Conservation (phyloP, 2,888 invertebrate genomes). For the Globia sparganii region DNA sequence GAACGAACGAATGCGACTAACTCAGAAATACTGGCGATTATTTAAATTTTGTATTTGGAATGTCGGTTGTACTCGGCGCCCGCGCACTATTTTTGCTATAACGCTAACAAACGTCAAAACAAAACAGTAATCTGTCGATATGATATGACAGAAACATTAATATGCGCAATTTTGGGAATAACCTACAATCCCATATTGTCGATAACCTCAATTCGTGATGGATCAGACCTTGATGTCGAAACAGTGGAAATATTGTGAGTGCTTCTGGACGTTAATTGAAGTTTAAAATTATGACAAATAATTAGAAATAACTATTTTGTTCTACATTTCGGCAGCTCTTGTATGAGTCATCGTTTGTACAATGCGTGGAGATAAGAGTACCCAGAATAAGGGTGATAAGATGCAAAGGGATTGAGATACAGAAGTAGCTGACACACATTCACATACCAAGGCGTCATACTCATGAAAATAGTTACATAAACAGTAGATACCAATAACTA, state of each 20-base stretch:
- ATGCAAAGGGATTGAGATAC: constrained; percentile 3
- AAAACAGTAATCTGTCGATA: constrained; percentile 55
- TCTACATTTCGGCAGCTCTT: constrained; percentile 32
- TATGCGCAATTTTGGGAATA: constrained; percentile 39
- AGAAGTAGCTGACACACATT: background rate
- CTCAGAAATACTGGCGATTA: constrained; percentile 62
- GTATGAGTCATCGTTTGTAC: constrained; percentile 2
- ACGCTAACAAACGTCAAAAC: constrained; percentile 61
- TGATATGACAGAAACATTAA: constrained; percentile 53
- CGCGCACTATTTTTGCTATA: constrained; percentile 50
- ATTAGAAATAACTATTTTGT: constrained; percentile 33
- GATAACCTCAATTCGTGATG: constrained; percentile 47
- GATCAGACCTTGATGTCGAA: constrained; percentile 51
- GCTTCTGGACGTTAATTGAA: constrained; percentile 38
- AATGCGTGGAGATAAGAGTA: constrained; percentile 17
- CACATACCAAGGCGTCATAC: background rate
- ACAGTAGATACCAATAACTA: background rate
- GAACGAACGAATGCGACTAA: constrained; percentile 73
- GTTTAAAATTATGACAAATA: constrained; percentile 35
- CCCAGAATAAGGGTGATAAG: constrained; percentile 15
- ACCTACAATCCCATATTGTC: constrained; percentile 31
- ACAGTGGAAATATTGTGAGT: constrained; percentile 41
- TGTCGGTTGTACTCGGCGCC: constrained; percentile 48
- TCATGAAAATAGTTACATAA: background rate
- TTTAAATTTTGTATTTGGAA: constrained; percentile 61